Percentiles rank a stretch among this genome's conserved stretches.
phyloP scores from a whole-genome alignment of 2,797 vertebrate species.

The Chloroceryle inda region DNA sequence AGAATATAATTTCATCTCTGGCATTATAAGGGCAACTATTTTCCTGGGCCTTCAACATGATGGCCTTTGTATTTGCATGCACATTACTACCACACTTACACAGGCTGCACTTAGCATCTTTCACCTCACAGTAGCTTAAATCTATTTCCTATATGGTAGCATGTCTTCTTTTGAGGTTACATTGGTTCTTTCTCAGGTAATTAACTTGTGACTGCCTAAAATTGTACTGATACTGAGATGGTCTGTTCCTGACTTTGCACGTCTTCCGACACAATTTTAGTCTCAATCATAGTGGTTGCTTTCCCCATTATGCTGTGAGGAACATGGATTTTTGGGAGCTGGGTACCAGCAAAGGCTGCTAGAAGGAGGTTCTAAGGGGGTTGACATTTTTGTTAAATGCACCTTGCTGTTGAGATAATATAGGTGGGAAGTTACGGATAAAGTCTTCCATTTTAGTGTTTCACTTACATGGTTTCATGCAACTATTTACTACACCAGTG shows the following conservation, averaged over 20 bases:
- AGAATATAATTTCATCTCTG: background rate
- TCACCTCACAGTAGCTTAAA: background rate
- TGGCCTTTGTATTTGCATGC: background rate
- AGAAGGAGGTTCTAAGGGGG: background rate
- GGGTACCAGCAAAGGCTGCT: background rate
- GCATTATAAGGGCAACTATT: background rate
- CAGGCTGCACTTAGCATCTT: background rate
- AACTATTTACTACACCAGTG: background rate
- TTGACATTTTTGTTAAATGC: background rate
- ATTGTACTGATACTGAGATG: background rate
- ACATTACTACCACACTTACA: background rate
- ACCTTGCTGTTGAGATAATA: background rate
- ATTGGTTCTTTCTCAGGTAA: background rate
- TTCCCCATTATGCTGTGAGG: background rate
- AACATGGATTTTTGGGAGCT: fast-evolving
- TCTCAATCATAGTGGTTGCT: background rate
- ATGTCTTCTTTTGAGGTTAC: background rate
- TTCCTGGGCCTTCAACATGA: background rate
- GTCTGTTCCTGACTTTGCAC: background rate
- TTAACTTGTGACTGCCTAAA: background rate
- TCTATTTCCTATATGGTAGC: background rate
- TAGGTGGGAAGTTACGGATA: background rate
- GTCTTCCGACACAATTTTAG: background rate
- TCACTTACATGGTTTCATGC: background rate
- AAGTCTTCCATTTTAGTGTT: background rate